Evolutionary conservation across 2,888 invertebrate species (phyloP).

Genomic region (Leptothorax acervorum): DNA sequence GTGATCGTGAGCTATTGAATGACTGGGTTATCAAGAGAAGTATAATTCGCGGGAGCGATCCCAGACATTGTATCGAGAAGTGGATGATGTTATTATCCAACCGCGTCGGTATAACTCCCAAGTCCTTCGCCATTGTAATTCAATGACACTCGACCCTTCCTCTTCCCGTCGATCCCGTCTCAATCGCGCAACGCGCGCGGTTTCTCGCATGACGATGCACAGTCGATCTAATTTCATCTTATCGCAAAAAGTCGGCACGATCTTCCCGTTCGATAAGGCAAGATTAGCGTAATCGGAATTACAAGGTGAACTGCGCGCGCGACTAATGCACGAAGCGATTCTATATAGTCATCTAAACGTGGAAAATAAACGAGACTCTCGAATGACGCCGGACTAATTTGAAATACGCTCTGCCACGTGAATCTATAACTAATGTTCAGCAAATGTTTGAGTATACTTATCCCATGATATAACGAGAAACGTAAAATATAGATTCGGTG

Average conservation of each 20-base stretch:
- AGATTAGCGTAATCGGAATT: constrained; percentile 58
- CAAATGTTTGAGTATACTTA: background rate
- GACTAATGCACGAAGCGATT: background rate
- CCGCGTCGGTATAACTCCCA: background rate
- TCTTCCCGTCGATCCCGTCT: background rate
- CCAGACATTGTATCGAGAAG: constrained; percentile 16
- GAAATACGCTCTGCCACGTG: background rate
- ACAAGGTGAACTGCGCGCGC: constrained; percentile 13
- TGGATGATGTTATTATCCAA: constrained; percentile 25
- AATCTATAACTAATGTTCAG: background rate
- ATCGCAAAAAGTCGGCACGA: constrained; percentile 60
- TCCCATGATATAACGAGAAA: background rate
- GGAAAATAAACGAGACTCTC: background rate
- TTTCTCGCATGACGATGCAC: constrained; percentile 14
- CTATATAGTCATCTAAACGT: background rate
- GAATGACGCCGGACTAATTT: background rate
- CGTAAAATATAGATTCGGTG: background rate
- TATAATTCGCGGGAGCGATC: background rate
- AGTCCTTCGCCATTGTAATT: constrained; percentile 9
- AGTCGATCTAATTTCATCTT: constrained; percentile 57
- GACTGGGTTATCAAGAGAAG: background rate
- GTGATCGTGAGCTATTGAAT: background rate
- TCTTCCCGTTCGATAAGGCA: constrained; percentile 25
- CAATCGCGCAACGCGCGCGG: constrained; percentile 14
- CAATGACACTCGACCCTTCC: background rate